Evolutionary conservation across 2,888 invertebrate species (phyloP).

Genomic region (Tetramorium bicarinatum): DNA sequence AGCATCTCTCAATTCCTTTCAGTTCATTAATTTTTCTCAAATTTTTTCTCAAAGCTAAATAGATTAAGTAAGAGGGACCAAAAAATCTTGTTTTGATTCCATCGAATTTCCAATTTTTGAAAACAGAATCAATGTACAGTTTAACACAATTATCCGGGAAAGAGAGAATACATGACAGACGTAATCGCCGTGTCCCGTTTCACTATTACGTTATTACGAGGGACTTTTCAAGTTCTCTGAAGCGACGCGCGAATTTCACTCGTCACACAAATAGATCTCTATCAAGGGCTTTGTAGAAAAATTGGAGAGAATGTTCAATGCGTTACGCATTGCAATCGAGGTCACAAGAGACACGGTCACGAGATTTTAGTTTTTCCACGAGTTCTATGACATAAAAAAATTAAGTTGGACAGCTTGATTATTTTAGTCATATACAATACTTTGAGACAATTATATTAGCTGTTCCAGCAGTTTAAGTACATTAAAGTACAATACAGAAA

Average conservation of each 20-base stretch:
- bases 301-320: conserved; percentile 46
- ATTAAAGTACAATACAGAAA: background rate
- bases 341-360: background rate
- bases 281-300: conserved; percentile 30
- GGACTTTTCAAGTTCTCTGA: conserved; percentile 32
- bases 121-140: background rate
- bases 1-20: background rate
- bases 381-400: conserved; percentile 27
- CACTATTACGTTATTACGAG: background rate
- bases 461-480: too few species aligned
- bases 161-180: conserved; percentile 8
- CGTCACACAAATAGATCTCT: conserved; percentile 49
- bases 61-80: background rate
- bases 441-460: background rate
- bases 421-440: background rate
- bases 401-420: background rate
- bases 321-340: conserved; percentile 36
- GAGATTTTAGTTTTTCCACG: conserved; percentile 5
- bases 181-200: conserved; percentile 7
- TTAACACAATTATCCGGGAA: background rate
- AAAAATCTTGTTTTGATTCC: background rate
- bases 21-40: conserved; percentile 1
- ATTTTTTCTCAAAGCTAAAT: background rate
- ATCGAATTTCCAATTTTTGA: background rate
- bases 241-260: conserved; percentile 52